A percentile compares a stretch with the other conserved stretches of the same genome.
These are phyloP conservation scores for Ypsolopha sequella DNA, from an alignment of 2,888 invertebrate species.

Conservation along the genomic window DNA sequence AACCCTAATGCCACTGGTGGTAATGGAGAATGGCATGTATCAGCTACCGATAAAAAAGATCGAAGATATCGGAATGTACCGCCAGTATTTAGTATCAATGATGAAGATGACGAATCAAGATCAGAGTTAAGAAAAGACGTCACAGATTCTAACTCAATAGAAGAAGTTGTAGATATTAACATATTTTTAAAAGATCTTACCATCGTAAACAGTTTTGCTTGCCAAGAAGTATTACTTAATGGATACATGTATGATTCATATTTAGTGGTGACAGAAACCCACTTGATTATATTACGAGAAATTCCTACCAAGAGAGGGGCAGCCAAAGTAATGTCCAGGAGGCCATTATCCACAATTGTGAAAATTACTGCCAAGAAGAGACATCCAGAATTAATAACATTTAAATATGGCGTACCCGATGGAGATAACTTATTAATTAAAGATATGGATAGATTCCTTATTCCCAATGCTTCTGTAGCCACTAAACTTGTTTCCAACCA, in stretches of 20 bases:
- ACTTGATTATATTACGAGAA: constrained; percentile 88
- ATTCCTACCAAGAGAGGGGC: constrained; percentile 81
- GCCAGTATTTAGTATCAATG: constrained; percentile 95
- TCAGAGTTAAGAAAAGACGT: constrained; percentile 43
- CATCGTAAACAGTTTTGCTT: constrained; percentile 88
- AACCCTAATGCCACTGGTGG: constrained; percentile 78
- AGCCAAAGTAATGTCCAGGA: constrained; percentile 87
- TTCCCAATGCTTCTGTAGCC: constrained; percentile 91
- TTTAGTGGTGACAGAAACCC: constrained; percentile 86
- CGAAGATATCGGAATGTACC: constrained; percentile 91
- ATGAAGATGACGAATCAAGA: constrained; percentile 73
- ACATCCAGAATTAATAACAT: constrained; percentile 96
- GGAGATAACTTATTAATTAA: constrained; percentile 83
- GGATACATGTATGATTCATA: constrained; percentile 91
- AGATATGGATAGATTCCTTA: constrained; percentile 93
- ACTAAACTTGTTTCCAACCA: constrained; percentile 92
- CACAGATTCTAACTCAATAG: constrained; percentile 72
- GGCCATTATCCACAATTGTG: constrained; percentile 92
- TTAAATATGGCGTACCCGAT: constrained; percentile 92
- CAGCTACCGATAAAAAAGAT: constrained; percentile 85
- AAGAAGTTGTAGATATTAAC: constrained; percentile 85
- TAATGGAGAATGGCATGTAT: constrained; percentile 83
- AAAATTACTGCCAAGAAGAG: constrained; percentile 97
- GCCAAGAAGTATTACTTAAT: constrained; percentile 92
- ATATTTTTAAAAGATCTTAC: constrained; percentile 87